Evolutionary conservation across 2,113 vertebrate species (phyloP), one percentile per base, ranked within the genome.

Genomic region (Salminus brasiliensis): DNA sequence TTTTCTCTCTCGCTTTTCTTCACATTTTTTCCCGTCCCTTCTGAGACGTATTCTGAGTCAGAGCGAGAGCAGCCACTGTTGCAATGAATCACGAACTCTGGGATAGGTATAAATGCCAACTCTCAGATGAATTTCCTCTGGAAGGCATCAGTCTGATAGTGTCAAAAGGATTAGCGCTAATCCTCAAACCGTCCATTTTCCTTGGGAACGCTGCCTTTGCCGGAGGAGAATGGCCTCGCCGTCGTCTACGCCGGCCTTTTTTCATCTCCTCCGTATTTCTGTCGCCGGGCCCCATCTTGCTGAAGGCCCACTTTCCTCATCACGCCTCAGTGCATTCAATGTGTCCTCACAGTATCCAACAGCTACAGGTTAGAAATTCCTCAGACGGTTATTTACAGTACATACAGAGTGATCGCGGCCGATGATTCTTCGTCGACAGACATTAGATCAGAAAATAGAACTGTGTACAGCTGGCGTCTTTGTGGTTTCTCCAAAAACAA

Each of bases 371-470:
- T 84, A 80, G 82, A 87, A 81, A 88, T 83, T n/a, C 86, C 81
- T 82, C 85, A 87, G 83, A 87, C 82, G 78, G 88, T 88, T 90
- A 90, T 91, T 81, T 88, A 91, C 89, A 88, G 76, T 74, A 15
- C 57, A 71, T 69, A 79, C 34, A 53, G 36, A 71, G 60, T n/a
- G 39, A 79, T 71, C 65, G 66, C 45, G 60, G 76, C 45, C 29
- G 36, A 60, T 36, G 36, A 60, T 67, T 71, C 52, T 76, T 53
- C 18, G 3, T 1, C n/a, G 67, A 52, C 66, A 71, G 57, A 71
- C 23, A 29, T 32, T 49, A 78, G n/a, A 74, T 74, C 70, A 53
- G 32, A 69, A 57, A 69, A 11, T 39, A 53, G 63, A 12, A 45
- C n/a, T 13, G 30, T 57, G 21, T 66, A 36, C 25, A 72, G n/a